These are phyloP conservation scores for Drosophila helvetica DNA, from an alignment of 2,888 invertebrate species.

Conservation along the genomic window DNA sequence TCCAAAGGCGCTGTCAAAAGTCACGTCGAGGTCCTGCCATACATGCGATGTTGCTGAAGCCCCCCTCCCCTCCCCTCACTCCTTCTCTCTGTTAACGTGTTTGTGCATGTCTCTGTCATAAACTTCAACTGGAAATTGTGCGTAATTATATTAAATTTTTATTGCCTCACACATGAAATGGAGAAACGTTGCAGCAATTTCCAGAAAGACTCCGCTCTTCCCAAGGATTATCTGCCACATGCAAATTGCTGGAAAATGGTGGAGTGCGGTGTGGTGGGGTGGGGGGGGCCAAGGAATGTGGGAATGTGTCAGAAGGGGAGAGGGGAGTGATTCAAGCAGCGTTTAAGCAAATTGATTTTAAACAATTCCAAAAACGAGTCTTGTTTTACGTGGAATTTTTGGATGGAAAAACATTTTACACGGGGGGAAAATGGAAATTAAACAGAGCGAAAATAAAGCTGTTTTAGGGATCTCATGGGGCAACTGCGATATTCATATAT, in stretches of 20 bases:
- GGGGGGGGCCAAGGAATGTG: constrained; percentile 2
- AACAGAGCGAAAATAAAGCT: not conserved
- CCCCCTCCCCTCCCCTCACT: not conserved
- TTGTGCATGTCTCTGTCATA: constrained; percentile 57
- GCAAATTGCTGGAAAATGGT: constrained; percentile 26
- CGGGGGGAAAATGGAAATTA: not conserved
- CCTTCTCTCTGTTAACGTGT: constrained; percentile 3
- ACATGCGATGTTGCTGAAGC: constrained; percentile 8
- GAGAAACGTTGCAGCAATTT: constrained; percentile 62
- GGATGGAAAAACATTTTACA: not conserved
- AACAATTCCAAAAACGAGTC: constrained; percentile 17
- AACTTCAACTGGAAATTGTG: constrained; percentile 76
- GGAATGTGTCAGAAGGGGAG: constrained; percentile 2
- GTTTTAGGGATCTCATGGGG: too few species aligned
- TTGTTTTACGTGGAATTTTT: not conserved
- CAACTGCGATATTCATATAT: not conserved
- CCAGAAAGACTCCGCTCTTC: constrained; percentile 25
- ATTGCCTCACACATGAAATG: constrained; percentile 65
- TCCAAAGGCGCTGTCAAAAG: constrained; percentile 37
- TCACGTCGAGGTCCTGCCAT: constrained; percentile 40
- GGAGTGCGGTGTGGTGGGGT: too few species aligned
- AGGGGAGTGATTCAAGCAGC: not conserved
- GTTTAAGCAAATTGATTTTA: constrained; percentile 38
- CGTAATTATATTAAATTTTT: constrained; percentile 80
- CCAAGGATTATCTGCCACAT: constrained; percentile 29